These are phyloP conservation scores for Brotogeris chrysoptera DNA, from an alignment of 2,797 vertebrate species.

Conservation along the genomic window DNA sequence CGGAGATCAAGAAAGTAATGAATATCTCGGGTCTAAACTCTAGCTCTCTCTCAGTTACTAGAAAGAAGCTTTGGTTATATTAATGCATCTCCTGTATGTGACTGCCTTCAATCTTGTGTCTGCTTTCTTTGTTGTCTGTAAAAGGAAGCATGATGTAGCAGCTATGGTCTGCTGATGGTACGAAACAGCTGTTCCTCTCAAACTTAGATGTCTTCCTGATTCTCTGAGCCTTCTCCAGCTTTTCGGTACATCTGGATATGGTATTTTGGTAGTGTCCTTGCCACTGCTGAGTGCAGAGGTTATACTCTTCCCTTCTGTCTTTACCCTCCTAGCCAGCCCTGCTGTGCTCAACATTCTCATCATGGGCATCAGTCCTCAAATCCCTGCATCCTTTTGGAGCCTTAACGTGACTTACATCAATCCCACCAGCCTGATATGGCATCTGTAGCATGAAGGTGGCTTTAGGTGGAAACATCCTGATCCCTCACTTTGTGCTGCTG, in stretches of 20 bases:
- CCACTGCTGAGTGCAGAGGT: background rate
- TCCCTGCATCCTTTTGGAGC: background rate
- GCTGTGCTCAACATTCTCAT: background rate
- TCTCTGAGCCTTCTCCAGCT: background rate
- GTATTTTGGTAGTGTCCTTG: background rate
- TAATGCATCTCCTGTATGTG: background rate
- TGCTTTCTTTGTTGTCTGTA: rapidly evolving
- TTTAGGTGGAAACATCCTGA: background rate
- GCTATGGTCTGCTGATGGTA: background rate
- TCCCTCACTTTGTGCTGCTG: background rate
- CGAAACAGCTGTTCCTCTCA: background rate
- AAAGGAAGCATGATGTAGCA: background rate
- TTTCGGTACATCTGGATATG: background rate
- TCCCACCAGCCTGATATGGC: background rate
- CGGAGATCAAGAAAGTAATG: background rate
- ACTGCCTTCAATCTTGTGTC: background rate
- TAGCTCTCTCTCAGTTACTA: background rate
- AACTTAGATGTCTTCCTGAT: background rate
- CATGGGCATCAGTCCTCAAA: background rate
- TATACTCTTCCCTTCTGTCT: background rate
- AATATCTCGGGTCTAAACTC: background rate
- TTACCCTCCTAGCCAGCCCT: background rate
- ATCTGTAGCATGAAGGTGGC: background rate
- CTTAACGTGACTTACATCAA: rapidly evolving
- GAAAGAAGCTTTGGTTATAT: background rate